These are phyloP conservation scores for Clarias platycephalus DNA, from an alignment of 2,797 vertebrate species.

Conservation along the genomic window DNA sequence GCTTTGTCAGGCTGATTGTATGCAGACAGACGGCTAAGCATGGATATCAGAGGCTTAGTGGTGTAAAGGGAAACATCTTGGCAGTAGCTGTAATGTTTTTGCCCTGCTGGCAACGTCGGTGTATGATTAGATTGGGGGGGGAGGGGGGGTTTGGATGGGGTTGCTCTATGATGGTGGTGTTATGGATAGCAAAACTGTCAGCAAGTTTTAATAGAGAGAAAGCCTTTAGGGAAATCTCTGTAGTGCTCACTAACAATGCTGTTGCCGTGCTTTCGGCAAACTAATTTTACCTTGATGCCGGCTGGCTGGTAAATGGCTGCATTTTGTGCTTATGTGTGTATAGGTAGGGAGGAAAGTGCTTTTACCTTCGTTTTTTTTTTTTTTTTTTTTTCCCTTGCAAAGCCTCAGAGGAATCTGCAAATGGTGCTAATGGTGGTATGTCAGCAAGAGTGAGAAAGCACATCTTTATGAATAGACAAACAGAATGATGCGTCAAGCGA, in stretches of 20 bases:
- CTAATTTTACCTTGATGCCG: constrained; percentile 48
- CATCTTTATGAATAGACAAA: neutral
- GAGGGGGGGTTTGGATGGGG: neutral
- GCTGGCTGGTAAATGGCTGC: constrained; percentile 41
- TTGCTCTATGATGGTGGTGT: constrained; percentile 27
- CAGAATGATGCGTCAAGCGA: neutral
- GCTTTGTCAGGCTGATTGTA: constrained; percentile 36
- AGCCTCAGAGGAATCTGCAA: constrained; percentile 35
- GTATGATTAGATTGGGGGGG: constrained; percentile 6
- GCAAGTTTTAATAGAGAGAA: constrained; percentile 59
- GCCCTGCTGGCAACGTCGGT: constrained; percentile 6
- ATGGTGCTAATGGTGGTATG: constrained; percentile 23
- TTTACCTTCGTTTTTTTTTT: neutral
- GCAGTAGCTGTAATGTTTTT: constrained; percentile 39
- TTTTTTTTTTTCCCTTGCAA: constrained; percentile 20
- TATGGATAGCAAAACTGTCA: constrained; percentile 59
- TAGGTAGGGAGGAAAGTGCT: constrained; percentile 11
- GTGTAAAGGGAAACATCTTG: constrained; percentile 47
- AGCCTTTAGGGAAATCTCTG: constrained; percentile 60
- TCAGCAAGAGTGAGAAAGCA: constrained; percentile 16
- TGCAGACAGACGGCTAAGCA: constrained; percentile 36
- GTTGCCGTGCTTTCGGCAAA: constrained; percentile 50
- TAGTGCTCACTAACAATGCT: constrained; percentile 51
- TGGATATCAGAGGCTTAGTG: constrained; percentile 39
- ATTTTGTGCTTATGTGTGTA: constrained; percentile 30